These are phyloP conservation scores for Heterodera filipjevi DNA, from an alignment of 2,888 invertebrate genomes.

Conservation along the genomic window DNA sequence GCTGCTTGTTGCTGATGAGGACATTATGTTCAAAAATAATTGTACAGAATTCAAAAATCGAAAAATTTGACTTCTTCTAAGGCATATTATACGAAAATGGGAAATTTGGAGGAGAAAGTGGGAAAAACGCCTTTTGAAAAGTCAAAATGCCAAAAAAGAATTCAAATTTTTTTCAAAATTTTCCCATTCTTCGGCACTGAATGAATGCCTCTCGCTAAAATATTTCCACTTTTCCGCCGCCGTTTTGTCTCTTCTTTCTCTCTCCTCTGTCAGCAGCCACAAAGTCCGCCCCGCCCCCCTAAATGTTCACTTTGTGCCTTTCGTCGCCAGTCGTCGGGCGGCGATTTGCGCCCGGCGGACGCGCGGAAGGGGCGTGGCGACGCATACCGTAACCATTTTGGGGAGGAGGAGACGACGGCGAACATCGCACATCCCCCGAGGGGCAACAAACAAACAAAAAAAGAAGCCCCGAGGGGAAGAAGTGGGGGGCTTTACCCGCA, in stretches of 20 bases:
- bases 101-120: no score
- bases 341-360: neutral
- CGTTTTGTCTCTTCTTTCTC: neutral
- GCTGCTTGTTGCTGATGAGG: neutral
- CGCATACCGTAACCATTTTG: neutral
- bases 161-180: no score
- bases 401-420: no score
- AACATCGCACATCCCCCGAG: neutral
- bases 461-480: neutral
- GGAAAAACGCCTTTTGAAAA: no score
- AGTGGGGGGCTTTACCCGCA: neutral
- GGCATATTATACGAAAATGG: no score
- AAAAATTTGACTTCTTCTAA: no score
- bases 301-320: conserved; percentile 5
- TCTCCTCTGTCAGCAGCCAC: neutral
- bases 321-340: neutral
- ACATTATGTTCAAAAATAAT: neutral
- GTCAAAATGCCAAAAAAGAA: no score
- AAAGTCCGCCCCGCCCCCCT: conserved; percentile 1
- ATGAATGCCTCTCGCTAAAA: neutral
- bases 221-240: neutral
- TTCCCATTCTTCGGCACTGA: no score
- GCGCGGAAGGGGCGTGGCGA: neutral
- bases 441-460: neutral
- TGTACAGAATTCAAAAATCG: no score